Evolutionary conservation across 2,113 vertebrate species (phyloP).

Genomic region (Thalassarche chlororhynchos): DNA sequence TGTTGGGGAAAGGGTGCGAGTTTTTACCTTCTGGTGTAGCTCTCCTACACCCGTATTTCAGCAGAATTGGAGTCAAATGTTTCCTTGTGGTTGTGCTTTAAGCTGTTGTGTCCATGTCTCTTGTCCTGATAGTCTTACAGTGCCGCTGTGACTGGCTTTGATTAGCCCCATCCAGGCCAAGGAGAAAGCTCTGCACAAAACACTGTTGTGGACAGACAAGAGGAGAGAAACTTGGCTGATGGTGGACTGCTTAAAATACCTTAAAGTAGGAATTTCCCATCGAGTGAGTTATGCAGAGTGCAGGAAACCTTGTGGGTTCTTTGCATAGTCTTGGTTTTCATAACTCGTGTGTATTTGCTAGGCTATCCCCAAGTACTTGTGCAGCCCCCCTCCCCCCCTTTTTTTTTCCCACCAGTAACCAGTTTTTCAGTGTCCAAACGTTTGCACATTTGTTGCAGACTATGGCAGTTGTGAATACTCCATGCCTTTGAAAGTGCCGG

Average conservation of each 20-base stretch:
- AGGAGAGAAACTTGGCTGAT: background rate
- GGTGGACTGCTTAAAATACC: background rate
- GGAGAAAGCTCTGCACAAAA: background rate
- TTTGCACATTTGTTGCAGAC: background rate
- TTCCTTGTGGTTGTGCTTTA: background rate
- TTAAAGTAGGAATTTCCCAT: background rate
- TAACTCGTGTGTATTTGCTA: background rate
- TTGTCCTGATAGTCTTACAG: background rate
- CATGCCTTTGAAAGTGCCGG: background rate
- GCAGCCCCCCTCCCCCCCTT: fast-evolving
- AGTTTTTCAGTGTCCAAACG: background rate
- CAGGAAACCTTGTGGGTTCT: background rate
- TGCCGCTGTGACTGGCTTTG: background rate
- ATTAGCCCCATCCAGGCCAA: background rate
- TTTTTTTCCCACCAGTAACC: background rate
- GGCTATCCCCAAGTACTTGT: background rate
- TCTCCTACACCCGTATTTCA: background rate
- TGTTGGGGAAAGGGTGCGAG: background rate
- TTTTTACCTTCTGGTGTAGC: background rate
- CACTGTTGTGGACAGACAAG: background rate
- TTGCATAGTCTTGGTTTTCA: background rate
- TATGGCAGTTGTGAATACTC: background rate
- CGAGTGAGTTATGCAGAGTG: background rate
- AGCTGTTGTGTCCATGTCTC: background rate
- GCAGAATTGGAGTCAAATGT: background rate